Evolutionary conservation across 2,888 invertebrate species (phyloP), one percentile per base, ranked within the genome.

Genomic region (Tyria jacobaeae): DNA sequence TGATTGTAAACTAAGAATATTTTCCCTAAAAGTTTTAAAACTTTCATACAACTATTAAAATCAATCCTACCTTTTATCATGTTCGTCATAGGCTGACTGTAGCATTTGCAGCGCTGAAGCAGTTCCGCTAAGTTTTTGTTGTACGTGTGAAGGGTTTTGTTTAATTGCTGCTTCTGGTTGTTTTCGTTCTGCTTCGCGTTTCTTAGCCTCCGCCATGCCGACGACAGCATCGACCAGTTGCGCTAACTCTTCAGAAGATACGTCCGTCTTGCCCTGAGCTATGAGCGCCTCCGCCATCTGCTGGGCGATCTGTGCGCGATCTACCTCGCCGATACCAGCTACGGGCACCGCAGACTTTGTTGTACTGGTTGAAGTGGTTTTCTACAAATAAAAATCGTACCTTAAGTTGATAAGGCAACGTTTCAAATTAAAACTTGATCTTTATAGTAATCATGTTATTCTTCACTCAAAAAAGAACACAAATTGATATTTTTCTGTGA

Each of bases 201-300:
- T 89, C 77, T 92, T 92, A 0, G 92, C 91, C 70, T 94, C 92
- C 0, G 92, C 92, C 91, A 93, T 92, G 4, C 92, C 92, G 3
- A 94, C 96, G 51, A 97, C 97, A 15, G 97, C 96, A 76, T 97
- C 97, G 35, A 97, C 96, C 0, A 98, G 92, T 68, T 96, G 96
- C 76, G 97, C 97, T 66, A 98, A 90, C 80, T 98, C 97, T 56
- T 95, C 96, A 57, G 97, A 96, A 5, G 97, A 96, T 7, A 98
- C 96, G 86, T 97, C 96, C 0, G 97, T 96, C 84, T 96, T 96
- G 51, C 97, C 97, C 86, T 97, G 97, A 21, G 96, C 95, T 12
- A 97, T 94, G 47, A 98, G 91, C 1, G 97, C 97, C 34, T 96
- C 96, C 0, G 98, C 97, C 86, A 98, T 96, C 85, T 97, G 97